These are phyloP conservation scores for Protosalanx chinensis DNA, from an alignment of 2,797 vertebrate species.

Conservation along the genomic window DNA sequence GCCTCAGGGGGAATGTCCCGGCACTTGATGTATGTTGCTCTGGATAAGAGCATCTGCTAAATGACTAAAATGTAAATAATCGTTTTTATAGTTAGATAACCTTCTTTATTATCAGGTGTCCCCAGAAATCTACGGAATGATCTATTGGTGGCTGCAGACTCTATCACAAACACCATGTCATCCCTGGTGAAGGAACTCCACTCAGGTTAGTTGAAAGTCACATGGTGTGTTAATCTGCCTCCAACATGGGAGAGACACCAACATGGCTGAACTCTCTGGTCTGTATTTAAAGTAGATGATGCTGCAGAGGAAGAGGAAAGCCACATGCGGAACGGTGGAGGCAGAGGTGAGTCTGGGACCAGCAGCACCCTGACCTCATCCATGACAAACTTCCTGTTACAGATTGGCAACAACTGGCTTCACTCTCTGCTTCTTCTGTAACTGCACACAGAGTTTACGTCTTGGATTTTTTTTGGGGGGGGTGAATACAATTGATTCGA, in stretches of 20 bases:
- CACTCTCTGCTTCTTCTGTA: no score
- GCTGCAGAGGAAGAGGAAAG: conserved; percentile 80
- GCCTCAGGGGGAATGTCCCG: no score
- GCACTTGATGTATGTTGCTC: no score
- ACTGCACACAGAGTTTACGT: no score
- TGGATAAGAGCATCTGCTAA: no score
- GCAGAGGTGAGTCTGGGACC: conserved; percentile 72
- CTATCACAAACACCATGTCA: conserved; percentile 97
- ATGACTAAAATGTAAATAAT: no score
- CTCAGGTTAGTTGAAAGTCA: conserved; percentile 76
- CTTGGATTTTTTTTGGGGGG: no score
- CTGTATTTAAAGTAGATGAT: conserved; percentile 78
- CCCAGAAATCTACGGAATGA: conserved; percentile 95
- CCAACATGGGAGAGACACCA: background rate
- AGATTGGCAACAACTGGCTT: no score
- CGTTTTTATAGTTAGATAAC: background rate
- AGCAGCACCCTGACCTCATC: background rate
- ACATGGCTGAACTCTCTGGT: background rate
- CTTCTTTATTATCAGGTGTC: conserved; percentile 73
- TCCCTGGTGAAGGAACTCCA: conserved; percentile 97
- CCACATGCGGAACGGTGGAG: conserved; percentile 88
- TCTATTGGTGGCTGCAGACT: conserved; percentile 94
- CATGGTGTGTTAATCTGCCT: conserved; percentile 2
- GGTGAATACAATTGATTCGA: no score
- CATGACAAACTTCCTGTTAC: background rate